These are phyloP conservation scores for Bolinopsis microptera DNA, from an alignment of 37 sponge, comb jelly and placozoan genomes.

Conservation along the genomic window DNA sequence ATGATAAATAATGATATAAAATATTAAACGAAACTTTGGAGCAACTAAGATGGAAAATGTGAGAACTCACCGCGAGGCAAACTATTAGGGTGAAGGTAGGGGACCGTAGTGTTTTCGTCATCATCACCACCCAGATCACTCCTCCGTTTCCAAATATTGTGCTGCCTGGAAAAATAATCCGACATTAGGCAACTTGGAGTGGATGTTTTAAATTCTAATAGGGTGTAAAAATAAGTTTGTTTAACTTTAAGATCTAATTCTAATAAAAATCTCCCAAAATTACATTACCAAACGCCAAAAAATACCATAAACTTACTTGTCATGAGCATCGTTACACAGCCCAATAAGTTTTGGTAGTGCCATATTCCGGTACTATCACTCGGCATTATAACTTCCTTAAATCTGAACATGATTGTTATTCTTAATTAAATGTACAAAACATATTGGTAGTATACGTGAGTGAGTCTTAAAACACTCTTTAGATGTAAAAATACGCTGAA, in stretches of 20 bases:
- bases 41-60: background rate
- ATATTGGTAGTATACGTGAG: no score
- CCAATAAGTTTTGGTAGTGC: background rate
- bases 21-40: background rate
- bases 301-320: background rate
- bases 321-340: background rate
- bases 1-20: no score
- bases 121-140: background rate
- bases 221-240: background rate
- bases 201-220: no score
- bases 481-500: no score
- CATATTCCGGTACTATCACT: no score
- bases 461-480: no score
- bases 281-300: no score
- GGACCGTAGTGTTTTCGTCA: background rate
- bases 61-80: background rate
- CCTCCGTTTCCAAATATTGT: slow-evolving; percentile 13
- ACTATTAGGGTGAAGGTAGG: background rate
- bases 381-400: no score
- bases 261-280: background rate
- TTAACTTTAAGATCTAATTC: no score
- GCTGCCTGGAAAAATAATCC: background rate
- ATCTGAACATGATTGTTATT: no score
- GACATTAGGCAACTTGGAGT: no score
- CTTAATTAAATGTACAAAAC: no score